Base-by-base conservation (phyloP, 2,888 invertebrate genomes). In the Balanococcus diminutus region DNA sequence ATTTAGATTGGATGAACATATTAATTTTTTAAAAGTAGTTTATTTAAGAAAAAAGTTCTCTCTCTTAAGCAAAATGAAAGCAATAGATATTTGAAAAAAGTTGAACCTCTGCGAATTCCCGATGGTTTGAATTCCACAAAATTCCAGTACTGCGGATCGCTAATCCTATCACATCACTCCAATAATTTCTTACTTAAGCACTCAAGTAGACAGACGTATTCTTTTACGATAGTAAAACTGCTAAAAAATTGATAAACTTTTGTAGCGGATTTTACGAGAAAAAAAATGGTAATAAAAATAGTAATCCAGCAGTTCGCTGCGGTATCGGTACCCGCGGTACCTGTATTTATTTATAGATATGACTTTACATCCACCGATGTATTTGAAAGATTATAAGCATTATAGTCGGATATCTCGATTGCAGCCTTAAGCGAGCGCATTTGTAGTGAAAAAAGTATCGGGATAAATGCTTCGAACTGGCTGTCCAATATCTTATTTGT, bases 401-500 rank as follows among this genome's bases (percentile, higher is more conserved):
- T 56, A 56, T 14, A 51, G n/a, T n/a, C n/a, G 51, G 51, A 56
- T 56, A 56, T 56, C 56, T 22, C 51, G n/a, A n/a, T 51, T 51
- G 3, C n/a, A 51, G 51, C 51, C 11, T 22, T 19, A 22, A 22
- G 56, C 3, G 56, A 8, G 8, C 22, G 22, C 14, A 42, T 5
- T 5, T 22, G 6, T 46, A 56, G 6, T 5, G 22, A 11, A 8
- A 56, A 56, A 56, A 9, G 1, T 22, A 22, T 56, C 22, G 22
- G n/a, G 9, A 22, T 51, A 51, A 51, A 51, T n/a, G n/a, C n/a
- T 51, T 51, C 22, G 5, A 19, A 6, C 14, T 56, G 56, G 56
- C 56, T 56, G 56, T 19, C 56, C 56, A 56, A 56, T 56, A 56
- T 56, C 56, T 56, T 72, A 72, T 72, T 72, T 72, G 72, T 72